Evolutionary conservation across 2,797 vertebrate species (phyloP).

Genomic region (Xerus rutilus): DNA sequence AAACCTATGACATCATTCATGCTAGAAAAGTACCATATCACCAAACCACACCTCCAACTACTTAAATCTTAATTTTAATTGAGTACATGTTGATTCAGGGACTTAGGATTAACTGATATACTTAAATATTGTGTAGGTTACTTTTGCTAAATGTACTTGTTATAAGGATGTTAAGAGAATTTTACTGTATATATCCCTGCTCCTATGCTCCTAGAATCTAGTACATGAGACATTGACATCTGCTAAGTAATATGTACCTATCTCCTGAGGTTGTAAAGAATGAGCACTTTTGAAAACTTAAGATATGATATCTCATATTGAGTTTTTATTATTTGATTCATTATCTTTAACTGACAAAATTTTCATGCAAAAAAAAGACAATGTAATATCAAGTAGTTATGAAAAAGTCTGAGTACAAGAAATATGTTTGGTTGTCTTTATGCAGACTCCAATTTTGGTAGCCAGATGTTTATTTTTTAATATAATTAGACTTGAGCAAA

Average conservation of each 20-base stretch:
- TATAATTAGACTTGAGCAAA: slow-evolving; percentile 6
- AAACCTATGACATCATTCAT: too few species aligned
- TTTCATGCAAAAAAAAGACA: slow-evolving; percentile 16
- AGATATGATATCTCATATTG: background rate
- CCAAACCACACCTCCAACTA: background rate
- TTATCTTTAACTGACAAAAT: slow-evolving; percentile 13
- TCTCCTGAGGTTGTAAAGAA: background rate
- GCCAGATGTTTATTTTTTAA: background rate
- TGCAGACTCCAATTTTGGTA: slow-evolving; percentile 33
- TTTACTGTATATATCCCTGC: too few species aligned
- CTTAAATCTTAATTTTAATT: background rate
- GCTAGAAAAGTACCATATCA: background rate
- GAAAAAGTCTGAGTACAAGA: background rate
- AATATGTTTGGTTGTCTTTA: background rate
- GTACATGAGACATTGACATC: background rate
- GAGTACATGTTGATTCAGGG: background rate
- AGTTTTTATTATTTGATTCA: slow-evolving; percentile 55
- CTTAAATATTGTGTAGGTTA: background rate
- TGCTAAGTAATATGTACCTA: background rate
- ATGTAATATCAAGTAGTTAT: slow-evolving; percentile 23
- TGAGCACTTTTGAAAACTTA: background rate
- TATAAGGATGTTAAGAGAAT: background rate
- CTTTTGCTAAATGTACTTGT: background rate
- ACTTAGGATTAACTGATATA: background rate
- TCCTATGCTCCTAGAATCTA: background rate